Percentiles rank a stretch among this genome's conserved stretches.
These are phyloP conservation scores for Acromyrmex echinatior DNA, from an alignment of 1,140 invertebrate species.

Conservation along the genomic window DNA sequence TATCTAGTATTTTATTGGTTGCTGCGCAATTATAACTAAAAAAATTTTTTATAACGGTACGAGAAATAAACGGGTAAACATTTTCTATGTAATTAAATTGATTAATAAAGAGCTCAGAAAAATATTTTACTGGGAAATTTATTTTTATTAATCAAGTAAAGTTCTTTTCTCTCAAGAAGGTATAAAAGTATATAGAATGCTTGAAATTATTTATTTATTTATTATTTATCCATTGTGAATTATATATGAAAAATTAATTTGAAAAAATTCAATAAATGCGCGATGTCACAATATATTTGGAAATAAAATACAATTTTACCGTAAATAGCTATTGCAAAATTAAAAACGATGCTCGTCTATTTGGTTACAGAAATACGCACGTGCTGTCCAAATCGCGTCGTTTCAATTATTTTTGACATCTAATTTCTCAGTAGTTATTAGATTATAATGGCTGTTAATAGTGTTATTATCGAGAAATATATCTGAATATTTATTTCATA, in stretches of 20 bases:
- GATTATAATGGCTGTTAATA: slow-evolving; percentile 1
- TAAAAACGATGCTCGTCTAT: background rate
- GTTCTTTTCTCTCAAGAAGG: background rate
- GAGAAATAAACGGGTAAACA: too few species aligned
- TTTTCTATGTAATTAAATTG: background rate
- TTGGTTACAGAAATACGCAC: slow-evolving; percentile 5
- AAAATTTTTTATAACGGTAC: too few species aligned
- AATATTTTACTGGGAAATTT: background rate
- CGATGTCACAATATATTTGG: background rate
- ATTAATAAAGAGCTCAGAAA: background rate
- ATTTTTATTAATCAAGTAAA: background rate
- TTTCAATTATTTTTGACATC: slow-evolving; percentile 8
- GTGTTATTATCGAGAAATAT: slow-evolving; percentile 13
- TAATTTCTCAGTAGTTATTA: slow-evolving; percentile 36
- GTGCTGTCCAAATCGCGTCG: background rate
- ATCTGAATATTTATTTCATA: background rate
- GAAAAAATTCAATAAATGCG: background rate
- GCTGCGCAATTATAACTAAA: background rate
- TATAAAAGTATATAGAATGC: background rate
- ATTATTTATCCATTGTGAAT: background rate
- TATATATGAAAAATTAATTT: slow-evolving; percentile 1
- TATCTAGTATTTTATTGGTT: background rate
- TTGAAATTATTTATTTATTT: background rate
- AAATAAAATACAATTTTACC: slow-evolving; percentile 6
- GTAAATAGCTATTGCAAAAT: slow-evolving; percentile 4